Evolutionary conservation across 2,888 invertebrate species (phyloP).

Genomic region (Thelaira solivaga): DNA sequence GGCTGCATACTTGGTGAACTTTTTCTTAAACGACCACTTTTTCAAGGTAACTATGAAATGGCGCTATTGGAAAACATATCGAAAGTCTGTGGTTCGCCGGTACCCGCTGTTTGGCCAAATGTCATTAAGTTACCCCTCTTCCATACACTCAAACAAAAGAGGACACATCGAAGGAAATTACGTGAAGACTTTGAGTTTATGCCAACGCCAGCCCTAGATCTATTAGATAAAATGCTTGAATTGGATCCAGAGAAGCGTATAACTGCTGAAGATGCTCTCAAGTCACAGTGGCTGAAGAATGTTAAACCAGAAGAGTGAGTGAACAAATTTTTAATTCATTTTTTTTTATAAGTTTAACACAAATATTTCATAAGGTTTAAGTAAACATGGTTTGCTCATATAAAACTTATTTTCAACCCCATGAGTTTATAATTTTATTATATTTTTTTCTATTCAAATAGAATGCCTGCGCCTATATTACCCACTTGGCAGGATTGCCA

Average conservation of each 20-base stretch:
- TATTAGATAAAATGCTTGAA: slow-evolving; percentile 96
- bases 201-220: slow-evolving; percentile 91
- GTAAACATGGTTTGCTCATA: too few relatives aligned
- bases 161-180: slow-evolving; percentile 90
- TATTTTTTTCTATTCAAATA: slow-evolving; percentile 69
- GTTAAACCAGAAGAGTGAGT: slow-evolving; percentile 93
- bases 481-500: slow-evolving; percentile 99
- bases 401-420: too few relatives aligned
- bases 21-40: slow-evolving; percentile 95
- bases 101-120: slow-evolving; percentile 97
- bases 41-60: slow-evolving; percentile 95
- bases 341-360: too few relatives aligned
- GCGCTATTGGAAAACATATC: slow-evolving; percentile 96
- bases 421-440: neutral
- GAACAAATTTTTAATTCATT: slow-evolving; percentile 37
- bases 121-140: slow-evolving; percentile 95
- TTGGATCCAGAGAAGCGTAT: slow-evolving; percentile 96
- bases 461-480: slow-evolving; percentile 89
- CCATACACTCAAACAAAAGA: slow-evolving; percentile 93
- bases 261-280: slow-evolving; percentile 94
- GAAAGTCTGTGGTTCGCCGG: slow-evolving; percentile 95
- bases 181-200: slow-evolving; percentile 96
- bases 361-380: too few relatives aligned
- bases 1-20: slow-evolving; percentile 99
- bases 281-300: slow-evolving; percentile 93